A percentile compares a stretch with the other conserved stretches of the same genome.
phyloP scores from a whole-genome alignment of 2,113 vertebrate genomes.

The Chaetorhynchus papuensis region DNA sequence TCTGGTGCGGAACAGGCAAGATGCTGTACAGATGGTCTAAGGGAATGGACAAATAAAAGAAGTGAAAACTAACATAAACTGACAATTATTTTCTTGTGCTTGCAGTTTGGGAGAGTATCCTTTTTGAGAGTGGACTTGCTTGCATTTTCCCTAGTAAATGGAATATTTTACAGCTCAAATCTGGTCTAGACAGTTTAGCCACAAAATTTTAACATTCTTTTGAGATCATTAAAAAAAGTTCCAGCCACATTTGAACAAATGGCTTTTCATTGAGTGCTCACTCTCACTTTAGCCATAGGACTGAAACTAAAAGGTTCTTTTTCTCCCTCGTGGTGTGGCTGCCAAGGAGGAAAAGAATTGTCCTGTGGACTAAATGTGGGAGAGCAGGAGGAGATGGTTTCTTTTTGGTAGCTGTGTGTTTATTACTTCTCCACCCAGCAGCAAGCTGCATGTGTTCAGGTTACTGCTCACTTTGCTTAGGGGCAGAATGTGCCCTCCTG shows the following conservation, averaged over 20 bases:
- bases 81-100: not conserved
- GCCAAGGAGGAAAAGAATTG: not conserved
- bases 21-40: not conserved
- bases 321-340: not conserved
- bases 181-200: conserved; percentile 48
- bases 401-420: not conserved
- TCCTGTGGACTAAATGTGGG: not conserved
- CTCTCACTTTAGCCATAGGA: not conserved
- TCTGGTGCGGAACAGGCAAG: not conserved
- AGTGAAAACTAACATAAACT: not conserved
- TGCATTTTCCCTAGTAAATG: conserved; percentile 20
- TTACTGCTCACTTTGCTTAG: not conserved
- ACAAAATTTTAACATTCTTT: conserved; percentile 53
- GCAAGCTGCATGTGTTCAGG: not conserved
- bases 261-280: conserved; percentile 25
- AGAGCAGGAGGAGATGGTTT: not conserved
- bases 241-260: conserved; percentile 34
- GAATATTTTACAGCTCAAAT: conserved; percentile 35
- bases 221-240: conserved; percentile 20
- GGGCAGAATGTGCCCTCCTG: not conserved
- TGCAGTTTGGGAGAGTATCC: not conserved
- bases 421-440: not conserved
- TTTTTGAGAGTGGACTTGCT: not conserved
- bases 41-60: not conserved
- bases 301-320: not conserved